Evolutionary conservation across 2,888 invertebrate genomes (phyloP).

Genomic region (Lampropteryx suffumata): DNA sequence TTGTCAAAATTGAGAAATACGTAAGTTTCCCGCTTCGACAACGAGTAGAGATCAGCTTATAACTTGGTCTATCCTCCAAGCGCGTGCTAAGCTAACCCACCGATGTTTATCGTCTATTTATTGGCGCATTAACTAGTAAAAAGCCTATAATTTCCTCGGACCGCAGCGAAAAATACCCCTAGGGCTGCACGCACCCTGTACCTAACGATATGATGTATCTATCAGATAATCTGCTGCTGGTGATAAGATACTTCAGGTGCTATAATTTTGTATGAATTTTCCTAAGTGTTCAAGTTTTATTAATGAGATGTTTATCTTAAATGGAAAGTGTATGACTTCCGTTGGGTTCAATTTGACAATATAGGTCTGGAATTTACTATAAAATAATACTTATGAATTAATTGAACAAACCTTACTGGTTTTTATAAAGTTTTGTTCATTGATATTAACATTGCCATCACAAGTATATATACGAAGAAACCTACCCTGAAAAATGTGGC

Average conservation of each 20-base stretch:
- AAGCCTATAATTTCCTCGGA: constrained; percentile 70
- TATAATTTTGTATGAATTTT: constrained; percentile 6
- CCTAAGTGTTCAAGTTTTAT: constrained; percentile 10
- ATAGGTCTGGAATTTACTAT: too few relatives aligned
- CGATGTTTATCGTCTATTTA: constrained; percentile 73
- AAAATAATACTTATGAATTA: too few relatives aligned
- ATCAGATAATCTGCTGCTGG: constrained; percentile 39
- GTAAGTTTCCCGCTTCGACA: too few relatives aligned
- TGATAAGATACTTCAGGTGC: constrained; percentile 14
- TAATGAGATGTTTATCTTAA: constrained; percentile 2
- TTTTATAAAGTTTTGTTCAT: too few relatives aligned
- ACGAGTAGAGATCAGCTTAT: constrained; percentile 35
- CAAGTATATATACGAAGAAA: too few relatives aligned
- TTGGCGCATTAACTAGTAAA: constrained; percentile 71
- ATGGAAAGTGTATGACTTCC: neutral
- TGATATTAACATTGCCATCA: too few relatives aligned
- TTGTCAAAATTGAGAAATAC: too few relatives aligned
- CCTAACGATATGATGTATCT: constrained; percentile 36
- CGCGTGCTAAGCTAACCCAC: constrained; percentile 60
- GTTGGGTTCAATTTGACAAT: too few relatives aligned
- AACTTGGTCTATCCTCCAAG: constrained; percentile 41
- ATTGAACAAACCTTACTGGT: too few relatives aligned
- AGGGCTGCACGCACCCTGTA: constrained; percentile 48
- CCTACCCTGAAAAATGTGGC: too few relatives aligned
- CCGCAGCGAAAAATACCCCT: constrained; percentile 67